These are phyloP conservation scores for Desmodus rotundus DNA, from an alignment of 2,113 vertebrate genomes.

Conservation along the genomic window DNA sequence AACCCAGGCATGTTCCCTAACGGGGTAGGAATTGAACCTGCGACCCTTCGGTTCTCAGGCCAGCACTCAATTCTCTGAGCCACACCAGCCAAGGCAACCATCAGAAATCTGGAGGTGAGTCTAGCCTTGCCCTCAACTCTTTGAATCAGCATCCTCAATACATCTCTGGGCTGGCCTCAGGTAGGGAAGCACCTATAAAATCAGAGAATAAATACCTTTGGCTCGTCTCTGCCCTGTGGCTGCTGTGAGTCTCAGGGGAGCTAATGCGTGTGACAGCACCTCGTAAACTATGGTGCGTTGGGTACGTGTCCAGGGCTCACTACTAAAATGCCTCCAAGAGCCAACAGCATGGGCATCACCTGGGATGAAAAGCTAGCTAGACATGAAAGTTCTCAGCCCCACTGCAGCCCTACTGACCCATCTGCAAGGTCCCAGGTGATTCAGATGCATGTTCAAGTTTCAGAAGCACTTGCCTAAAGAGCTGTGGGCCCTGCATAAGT, in stretches of 20 bases:
- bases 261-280: fast-evolving
- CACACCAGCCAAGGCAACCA: no score
- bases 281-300: background rate
- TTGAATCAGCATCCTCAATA: background rate
- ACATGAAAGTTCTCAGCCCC: background rate
- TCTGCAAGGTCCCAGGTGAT: background rate
- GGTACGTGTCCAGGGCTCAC: background rate
- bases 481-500: background rate
- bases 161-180: background rate
- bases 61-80: no score
- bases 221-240: background rate
- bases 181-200: background rate
- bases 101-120: background rate
- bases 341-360: background rate
- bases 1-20: no score
- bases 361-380: background rate
- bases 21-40: no score
- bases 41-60: no score
- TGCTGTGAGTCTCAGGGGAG: background rate
- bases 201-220: background rate
- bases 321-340: background rate
- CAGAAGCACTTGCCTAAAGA: background rate
- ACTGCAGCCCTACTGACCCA: background rate
- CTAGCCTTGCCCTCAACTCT: background rate
- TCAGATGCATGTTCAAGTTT: background rate